A percentile compares a stretch with the other conserved stretches of the same genome.
These are phyloP conservation scores for Neoscelio sp. DNA, from an alignment of 2,888 invertebrate genomes.

Conservation along the genomic window DNA sequence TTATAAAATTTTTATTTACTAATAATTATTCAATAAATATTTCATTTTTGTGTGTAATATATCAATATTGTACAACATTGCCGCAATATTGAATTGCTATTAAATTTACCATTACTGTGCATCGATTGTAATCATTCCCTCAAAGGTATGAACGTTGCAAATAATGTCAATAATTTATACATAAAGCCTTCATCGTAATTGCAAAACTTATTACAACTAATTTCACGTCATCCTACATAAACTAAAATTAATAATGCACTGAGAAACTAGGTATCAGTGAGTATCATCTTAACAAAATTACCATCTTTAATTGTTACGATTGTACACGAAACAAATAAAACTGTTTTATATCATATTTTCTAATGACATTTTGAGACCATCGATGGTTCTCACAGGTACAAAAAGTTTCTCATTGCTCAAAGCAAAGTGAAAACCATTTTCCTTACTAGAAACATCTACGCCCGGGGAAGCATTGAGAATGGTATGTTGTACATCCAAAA, in stretches of 20 bases:
- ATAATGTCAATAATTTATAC: neutral
- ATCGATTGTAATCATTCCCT: conserved; percentile 4
- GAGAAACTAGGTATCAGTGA: conserved; percentile 38
- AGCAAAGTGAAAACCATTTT: conserved; percentile 46
- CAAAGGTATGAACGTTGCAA: conserved; percentile 8
- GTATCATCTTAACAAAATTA: too few relatives aligned
- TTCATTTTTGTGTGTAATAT: too few relatives aligned
- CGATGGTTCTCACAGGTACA: conserved; percentile 39
- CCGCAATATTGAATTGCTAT: conserved; percentile 46
- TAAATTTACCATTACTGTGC: conserved; percentile 1
- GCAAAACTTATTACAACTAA: conserved; percentile 13
- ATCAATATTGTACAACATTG: conserved; percentile 62
- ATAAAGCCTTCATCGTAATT: conserved; percentile 1
- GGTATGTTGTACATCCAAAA: conserved; percentile 77
- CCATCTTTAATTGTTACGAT: too few relatives aligned
- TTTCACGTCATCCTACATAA: conserved; percentile 38
- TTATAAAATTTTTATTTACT: too few relatives aligned
- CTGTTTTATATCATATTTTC: too few relatives aligned
- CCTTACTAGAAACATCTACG: conserved; percentile 77
- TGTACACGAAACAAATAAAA: too few relatives aligned
- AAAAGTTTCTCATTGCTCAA: neutral
- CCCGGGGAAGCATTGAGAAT: conserved; percentile 80
- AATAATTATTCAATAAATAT: too few relatives aligned
- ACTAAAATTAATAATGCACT: conserved; percentile 21
- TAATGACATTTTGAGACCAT: too few relatives aligned